These are phyloP conservation scores for Drosophila robusta DNA, from an alignment of 2,888 invertebrate species.

Conservation along the genomic window DNA sequence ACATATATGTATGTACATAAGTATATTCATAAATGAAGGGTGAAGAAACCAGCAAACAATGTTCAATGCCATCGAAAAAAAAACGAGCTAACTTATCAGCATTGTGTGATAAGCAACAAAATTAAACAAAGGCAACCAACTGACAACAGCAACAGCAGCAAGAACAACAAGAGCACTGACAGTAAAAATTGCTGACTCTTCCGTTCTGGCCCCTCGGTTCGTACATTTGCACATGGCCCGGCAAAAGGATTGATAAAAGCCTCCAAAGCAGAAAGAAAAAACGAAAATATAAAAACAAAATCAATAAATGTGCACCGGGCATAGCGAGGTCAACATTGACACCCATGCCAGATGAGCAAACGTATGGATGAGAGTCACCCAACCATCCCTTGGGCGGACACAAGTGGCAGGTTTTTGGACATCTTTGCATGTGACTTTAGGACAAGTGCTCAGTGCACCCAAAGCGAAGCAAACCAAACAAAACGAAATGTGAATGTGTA, in stretches of 20 bases:
- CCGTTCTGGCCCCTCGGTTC: not conserved
- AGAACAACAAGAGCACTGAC: slow-evolving; percentile 16
- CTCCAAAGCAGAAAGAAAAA: slow-evolving; percentile 38
- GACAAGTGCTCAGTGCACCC: slow-evolving; percentile 30
- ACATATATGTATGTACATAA: slow-evolving; percentile 1
- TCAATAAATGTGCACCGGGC: slow-evolving; percentile 61
- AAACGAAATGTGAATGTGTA: slow-evolving; percentile 43
- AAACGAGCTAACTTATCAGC: slow-evolving; percentile 65
- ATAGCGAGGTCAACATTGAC: slow-evolving; percentile 71
- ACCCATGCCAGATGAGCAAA: slow-evolving; percentile 54
- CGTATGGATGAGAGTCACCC: not conserved
- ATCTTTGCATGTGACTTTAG: slow-evolving; percentile 27
- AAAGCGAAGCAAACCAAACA: slow-evolving; percentile 13
- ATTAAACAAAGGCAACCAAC: slow-evolving; percentile 66
- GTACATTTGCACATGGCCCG: slow-evolving; percentile 68
- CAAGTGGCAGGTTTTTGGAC: slow-evolving; percentile 16
- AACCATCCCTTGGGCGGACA: not conserved
- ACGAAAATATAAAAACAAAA: slow-evolving; percentile 44
- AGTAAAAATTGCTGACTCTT: slow-evolving; percentile 36
- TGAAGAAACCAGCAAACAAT: slow-evolving; percentile 76
- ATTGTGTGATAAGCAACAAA: slow-evolving; percentile 62
- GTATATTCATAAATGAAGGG: slow-evolving; percentile 58
- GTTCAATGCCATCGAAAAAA: slow-evolving; percentile 78
- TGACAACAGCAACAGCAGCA: slow-evolving; percentile 14
- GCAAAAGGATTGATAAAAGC: slow-evolving; percentile 58